Evolutionary conservation across 2,888 invertebrate species (phyloP).

Genomic region (Ferdinandea cuprea): DNA sequence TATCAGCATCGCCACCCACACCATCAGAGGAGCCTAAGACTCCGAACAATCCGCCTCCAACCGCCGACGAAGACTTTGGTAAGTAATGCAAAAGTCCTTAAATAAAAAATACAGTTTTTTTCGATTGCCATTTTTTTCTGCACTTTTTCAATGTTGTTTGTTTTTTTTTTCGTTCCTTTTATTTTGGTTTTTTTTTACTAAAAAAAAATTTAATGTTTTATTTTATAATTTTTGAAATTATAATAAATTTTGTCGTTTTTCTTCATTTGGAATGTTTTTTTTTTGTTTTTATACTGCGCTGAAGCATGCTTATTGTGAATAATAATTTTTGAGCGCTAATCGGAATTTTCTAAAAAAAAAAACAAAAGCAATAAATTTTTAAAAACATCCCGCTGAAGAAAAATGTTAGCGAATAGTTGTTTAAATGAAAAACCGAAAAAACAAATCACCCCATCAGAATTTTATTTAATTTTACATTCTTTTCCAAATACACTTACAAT

Average conservation of each 20-base stretch:
- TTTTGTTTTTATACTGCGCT: slow-evolving; percentile 44
- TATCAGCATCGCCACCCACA: slow-evolving; percentile 76
- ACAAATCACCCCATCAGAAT: slow-evolving; percentile 27
- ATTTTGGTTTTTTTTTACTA: slow-evolving; percentile 76
- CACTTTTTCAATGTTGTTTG: slow-evolving; percentile 71
- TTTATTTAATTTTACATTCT: no score
- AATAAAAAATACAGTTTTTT: slow-evolving; percentile 11
- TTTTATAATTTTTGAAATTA: slow-evolving; percentile 71
- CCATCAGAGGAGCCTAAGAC: slow-evolving; percentile 76
- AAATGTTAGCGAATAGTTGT: not conserved
- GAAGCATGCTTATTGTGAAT: slow-evolving; percentile 64
- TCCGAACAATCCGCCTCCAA: slow-evolving; percentile 76
- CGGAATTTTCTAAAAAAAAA: no score
- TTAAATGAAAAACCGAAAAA: not conserved
- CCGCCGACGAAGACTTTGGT: slow-evolving; percentile 81
- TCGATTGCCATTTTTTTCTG: slow-evolving; percentile 54
- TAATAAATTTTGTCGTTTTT: slow-evolving; percentile 68
- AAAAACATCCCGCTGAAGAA: slow-evolving; percentile 47
- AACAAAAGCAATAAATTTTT: not conserved
- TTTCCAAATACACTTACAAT: slow-evolving; percentile 6
- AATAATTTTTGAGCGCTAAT: slow-evolving; percentile 14
- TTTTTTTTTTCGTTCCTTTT: slow-evolving; percentile 76
- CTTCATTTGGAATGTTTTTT: slow-evolving; percentile 68
- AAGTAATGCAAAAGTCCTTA: slow-evolving; percentile 71
- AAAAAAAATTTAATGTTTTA: slow-evolving; percentile 67